phyloP scores from a whole-genome alignment of 2,113 vertebrate genomes.

The Tiliqua scincoides region DNA sequence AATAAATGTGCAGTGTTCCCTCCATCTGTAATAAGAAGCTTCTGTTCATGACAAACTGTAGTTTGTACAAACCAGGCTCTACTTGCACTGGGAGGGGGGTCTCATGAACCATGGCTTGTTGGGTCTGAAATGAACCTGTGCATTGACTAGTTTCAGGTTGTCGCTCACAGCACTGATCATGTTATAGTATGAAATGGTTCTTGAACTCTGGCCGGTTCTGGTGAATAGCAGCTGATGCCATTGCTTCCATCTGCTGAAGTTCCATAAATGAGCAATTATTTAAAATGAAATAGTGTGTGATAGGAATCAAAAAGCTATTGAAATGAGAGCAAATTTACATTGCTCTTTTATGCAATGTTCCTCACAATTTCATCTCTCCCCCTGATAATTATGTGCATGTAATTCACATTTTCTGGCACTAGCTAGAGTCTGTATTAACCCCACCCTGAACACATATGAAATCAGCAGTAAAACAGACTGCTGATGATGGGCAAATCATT shows the following conservation, averaged over 20 bases:
- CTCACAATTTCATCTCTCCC: not conserved
- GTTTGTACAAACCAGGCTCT: not conserved
- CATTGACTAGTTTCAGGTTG: not conserved
- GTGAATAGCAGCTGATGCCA: not conserved
- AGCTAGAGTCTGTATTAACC: not conserved
- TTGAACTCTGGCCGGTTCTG: conserved; percentile 33
- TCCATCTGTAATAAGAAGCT: too few species aligned
- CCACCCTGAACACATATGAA: not conserved
- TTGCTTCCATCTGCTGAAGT: not conserved
- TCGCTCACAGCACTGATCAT: not conserved
- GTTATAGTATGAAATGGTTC: conserved; percentile 2
- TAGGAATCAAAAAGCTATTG: not conserved
- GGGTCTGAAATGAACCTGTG: not conserved
- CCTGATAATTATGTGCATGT: not conserved
- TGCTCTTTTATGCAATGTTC: not conserved
- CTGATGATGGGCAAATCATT: not conserved
- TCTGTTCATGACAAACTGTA: too few species aligned
- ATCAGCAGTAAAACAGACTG: not conserved
- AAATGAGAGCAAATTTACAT: not conserved
- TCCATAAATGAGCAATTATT: not conserved
- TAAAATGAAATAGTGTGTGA: not conserved
- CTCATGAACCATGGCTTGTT: too few species aligned
- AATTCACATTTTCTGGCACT: conserved; percentile 8
- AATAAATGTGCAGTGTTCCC: too few species aligned
- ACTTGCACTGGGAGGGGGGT: too few species aligned